Conservation (phyloP, 2,888 invertebrate species). For the Teleogryllus oceanicus region DNA sequence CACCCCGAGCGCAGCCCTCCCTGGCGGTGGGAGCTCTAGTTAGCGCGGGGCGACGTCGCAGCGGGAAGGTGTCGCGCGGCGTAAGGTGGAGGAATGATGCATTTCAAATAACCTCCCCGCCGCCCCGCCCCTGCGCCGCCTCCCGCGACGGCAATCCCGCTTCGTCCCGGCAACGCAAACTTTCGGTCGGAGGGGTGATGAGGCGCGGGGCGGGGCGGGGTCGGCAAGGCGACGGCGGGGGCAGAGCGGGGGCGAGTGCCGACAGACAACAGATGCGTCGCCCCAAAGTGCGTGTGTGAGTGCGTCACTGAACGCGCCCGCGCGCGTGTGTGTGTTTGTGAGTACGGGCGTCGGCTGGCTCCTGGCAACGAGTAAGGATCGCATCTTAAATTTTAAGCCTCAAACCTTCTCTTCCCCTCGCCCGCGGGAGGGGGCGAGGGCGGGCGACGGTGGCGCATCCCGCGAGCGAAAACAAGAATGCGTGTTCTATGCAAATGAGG, state of each 20-base stretch:
- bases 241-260: not conserved
- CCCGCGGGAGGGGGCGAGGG: no score
- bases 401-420: not conserved
- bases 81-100: conserved; percentile 7
- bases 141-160: not conserved
- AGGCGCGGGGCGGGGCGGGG: no score
- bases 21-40: not conserved
- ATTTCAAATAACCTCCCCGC: not conserved
- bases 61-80: not conserved
- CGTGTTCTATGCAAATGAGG: conserved; percentile 7
- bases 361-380: not conserved
- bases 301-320: not conserved
- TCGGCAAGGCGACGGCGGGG: no score
- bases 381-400: conserved; percentile 18
- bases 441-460: not conserved
- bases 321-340: not conserved
- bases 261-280: conserved; percentile 18
- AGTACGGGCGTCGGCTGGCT: not conserved
- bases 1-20: no score
- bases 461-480: not conserved
- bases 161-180: not conserved
- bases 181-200: not conserved
- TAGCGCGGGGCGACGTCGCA: not conserved
- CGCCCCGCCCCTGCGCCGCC: not conserved
- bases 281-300: not conserved